Evolutionary conservation across 53 echinoderm and acorn worm species (phyloP), one percentile per base, ranked within the genome.

Genomic region (Echinarachnius parma): DNA sequence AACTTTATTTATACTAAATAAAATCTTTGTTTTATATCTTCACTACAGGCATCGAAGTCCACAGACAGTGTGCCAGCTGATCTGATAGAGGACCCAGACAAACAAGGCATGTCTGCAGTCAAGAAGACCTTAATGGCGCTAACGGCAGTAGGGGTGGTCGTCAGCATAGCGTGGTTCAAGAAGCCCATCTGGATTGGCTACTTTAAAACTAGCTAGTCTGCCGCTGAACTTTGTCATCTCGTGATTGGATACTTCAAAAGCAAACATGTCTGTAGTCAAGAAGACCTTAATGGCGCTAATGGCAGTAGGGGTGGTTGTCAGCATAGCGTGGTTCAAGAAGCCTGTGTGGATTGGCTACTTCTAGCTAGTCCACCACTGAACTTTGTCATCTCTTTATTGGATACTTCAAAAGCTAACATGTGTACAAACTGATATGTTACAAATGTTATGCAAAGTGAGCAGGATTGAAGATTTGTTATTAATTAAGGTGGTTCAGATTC

Each of bases 31-130:
- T n/a, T n/a, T n/a, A n/a, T n/a, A n/a, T n/a, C n/a, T n/a, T n/a
- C n/a, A n/a, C n/a, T n/a, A n/a, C n/a, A n/a, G n/a, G n/a, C n/a
- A n/a, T n/a, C n/a, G n/a, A n/a, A n/a, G n/a, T n/a, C 47, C 29
- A 70, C 45, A 28, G 80, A 80, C 15, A 72, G 59, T 18, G 69
- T 80, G 4, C 80, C 80, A 9, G 80, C 80, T 23, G 80, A 80
- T 27, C 50, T 80, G 31, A 70, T 80, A 3, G 48, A 46, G 22
- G 80, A 70, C 20, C 71, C 80, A 32, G 80, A 80, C 48, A 53
- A 48, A 11, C 23, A 14, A 11, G 27, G 57, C 26, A 72, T 56
- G 57, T 72, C 74, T 2, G 27, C 16, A 18, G 5, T 56, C 0
- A 72, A 34, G 34, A 72, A 72, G 27, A 27, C 74, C 4, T 18